Conservation (phyloP, 2,888 invertebrate genomes). For the Conchocele bisecta region DNA sequence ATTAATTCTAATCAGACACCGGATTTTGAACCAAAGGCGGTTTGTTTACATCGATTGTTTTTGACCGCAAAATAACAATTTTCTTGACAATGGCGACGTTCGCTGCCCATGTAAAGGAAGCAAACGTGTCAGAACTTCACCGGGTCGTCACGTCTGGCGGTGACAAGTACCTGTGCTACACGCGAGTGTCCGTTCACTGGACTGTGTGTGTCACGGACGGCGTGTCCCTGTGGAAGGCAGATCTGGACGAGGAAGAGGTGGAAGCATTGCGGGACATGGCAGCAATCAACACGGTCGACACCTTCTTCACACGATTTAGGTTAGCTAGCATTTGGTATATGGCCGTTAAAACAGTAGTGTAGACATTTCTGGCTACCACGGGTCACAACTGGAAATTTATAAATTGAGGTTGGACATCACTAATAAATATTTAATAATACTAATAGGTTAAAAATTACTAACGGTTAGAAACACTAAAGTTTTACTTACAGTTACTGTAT, state of each 20-base stretch:
- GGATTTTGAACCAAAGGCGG: no score
- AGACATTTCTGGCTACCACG: no score
- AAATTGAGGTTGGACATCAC: no score
- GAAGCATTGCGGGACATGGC: slow-evolving; percentile 72
- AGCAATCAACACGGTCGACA: slow-evolving; percentile 64
- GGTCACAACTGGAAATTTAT: no score
- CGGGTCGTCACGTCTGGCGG: slow-evolving; percentile 59
- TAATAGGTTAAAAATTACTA: no score
- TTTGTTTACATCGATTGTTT: no score
- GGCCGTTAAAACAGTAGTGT: no score
- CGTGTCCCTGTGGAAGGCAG: slow-evolving; percentile 71
- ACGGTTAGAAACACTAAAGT: no score
- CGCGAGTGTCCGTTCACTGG: slow-evolving; percentile 63
- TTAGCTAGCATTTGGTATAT: slow-evolving; percentile 26
- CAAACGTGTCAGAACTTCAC: slow-evolving; percentile 67
- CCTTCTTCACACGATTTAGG: slow-evolving; percentile 73
- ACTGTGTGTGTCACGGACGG: slow-evolving; percentile 73
- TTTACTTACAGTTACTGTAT: no score
- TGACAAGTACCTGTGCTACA: slow-evolving; percentile 73
- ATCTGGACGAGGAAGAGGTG: slow-evolving; percentile 71
- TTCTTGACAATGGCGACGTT: slow-evolving; percentile 40
- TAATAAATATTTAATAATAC: no score
- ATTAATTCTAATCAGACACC: no score
- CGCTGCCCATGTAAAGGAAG: slow-evolving; percentile 56
- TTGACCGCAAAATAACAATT: no score